Evolutionary conservation across 1,140 invertebrate genomes (phyloP).

Genomic region (Drosophila rhopaloa): DNA sequence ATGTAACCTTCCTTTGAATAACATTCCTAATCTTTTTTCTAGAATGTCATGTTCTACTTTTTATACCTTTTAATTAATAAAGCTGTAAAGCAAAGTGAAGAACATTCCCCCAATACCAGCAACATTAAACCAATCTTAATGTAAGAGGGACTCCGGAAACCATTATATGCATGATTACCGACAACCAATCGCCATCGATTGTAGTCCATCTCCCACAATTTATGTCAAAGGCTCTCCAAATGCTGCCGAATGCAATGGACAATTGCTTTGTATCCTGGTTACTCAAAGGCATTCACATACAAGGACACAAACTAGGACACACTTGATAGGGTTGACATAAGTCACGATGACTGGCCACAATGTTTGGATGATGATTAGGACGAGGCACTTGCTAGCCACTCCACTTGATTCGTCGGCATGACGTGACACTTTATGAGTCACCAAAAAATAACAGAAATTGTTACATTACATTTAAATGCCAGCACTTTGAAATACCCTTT

Average conservation of each 20-base stretch:
- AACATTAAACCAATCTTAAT: not conserved
- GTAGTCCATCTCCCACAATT: not conserved
- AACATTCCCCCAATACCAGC: not conserved
- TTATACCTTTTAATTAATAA: too few species aligned
- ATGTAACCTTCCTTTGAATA: too few species aligned
- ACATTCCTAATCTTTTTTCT: too few species aligned
- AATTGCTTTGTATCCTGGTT: slow-evolving; percentile 15
- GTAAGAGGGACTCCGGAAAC: not conserved
- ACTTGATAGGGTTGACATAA: slow-evolving; percentile 50
- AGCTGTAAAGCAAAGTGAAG: too few species aligned
- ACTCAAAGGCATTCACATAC: not conserved
- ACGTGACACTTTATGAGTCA: slow-evolving; percentile 14
- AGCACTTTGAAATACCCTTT: not conserved
- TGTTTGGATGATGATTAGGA: slow-evolving; percentile 46
- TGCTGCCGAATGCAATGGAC: slow-evolving; percentile 6
- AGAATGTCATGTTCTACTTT: too few species aligned
- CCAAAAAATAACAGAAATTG: not conserved
- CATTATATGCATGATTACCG: slow-evolving; percentile 1
- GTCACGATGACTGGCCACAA: slow-evolving; percentile 50
- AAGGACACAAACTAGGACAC: slow-evolving; percentile 28
- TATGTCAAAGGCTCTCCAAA: slow-evolving; percentile 2
- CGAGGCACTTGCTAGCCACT: slow-evolving; percentile 33
- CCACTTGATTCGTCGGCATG: slow-evolving; percentile 41
- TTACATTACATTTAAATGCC: too few species aligned
- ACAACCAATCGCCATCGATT: slow-evolving; percentile 1